Percentiles rank a stretch among this genome's conserved stretches.
phyloP scores from a whole-genome alignment of 2,888 invertebrate species.

The Drosophila helvetica region DNA sequence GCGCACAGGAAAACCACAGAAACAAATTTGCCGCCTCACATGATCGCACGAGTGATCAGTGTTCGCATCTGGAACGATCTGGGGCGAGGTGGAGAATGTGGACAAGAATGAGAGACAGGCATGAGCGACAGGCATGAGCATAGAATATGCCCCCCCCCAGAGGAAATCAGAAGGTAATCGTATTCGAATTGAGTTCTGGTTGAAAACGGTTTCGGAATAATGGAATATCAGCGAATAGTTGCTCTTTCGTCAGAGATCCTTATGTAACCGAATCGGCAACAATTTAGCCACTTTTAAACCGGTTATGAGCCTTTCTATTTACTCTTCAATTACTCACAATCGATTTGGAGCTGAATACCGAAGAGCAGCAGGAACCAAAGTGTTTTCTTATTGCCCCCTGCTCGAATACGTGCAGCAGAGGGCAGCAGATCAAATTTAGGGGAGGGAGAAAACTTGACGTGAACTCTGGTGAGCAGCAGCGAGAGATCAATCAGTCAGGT shows the following conservation, averaged over 20 bases:
- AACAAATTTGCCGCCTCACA: slow-evolving; percentile 84
- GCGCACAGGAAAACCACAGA: slow-evolving; percentile 83
- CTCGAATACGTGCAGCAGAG: slow-evolving; percentile 68
- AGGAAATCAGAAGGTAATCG: background rate
- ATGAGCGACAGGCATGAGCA: background rate
- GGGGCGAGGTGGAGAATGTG: background rate
- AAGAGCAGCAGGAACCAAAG: slow-evolving; percentile 27
- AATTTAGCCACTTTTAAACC: slow-evolving; percentile 19
- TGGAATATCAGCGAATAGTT: slow-evolving; percentile 1
- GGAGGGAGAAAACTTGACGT: too few species aligned
- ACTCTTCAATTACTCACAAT: slow-evolving; percentile 49
- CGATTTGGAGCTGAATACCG: slow-evolving; percentile 20
- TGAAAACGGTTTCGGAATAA: background rate
- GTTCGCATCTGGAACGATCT: slow-evolving; percentile 50
- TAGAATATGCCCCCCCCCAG: slow-evolving; percentile 33
- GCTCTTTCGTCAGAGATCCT: slow-evolving; percentile 3
- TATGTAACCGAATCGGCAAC: slow-evolving; percentile 23
- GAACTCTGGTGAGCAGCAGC: too few species aligned
- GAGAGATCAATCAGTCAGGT: slow-evolving; percentile 76
- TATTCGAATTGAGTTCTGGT: background rate
- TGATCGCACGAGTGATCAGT: slow-evolving; percentile 75
- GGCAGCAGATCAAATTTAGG: slow-evolving; percentile 42
- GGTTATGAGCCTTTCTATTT: slow-evolving; percentile 48
- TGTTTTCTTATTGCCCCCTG: slow-evolving; percentile 30
- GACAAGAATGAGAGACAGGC: too few species aligned